Percentiles rank a stretch among this genome's conserved stretches.
These are phyloP conservation scores for Odontothrips loti DNA, from an alignment of 2,888 invertebrate genomes.

Conservation along the genomic window DNA sequence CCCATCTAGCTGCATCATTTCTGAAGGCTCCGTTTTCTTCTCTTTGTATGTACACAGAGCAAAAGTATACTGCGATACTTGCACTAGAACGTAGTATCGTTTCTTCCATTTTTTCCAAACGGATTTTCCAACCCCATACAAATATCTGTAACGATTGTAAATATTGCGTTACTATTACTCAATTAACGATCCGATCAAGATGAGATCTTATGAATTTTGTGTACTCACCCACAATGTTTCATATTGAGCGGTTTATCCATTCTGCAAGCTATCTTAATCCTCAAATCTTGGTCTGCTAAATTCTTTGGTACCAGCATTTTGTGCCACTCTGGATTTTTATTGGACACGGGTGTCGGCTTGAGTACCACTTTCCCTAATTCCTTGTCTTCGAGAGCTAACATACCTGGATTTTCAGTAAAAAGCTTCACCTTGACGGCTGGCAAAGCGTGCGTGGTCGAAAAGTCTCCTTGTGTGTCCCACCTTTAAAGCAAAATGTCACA, in stretches of 20 bases:
- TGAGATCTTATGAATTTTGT: conserved; percentile 3
- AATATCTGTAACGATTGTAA: conserved; percentile 54
- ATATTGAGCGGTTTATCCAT: conserved; percentile 99
- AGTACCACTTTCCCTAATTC: conserved; percentile 91
- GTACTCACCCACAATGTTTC: conserved; percentile 90
- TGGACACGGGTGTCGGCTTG: conserved; percentile 80
- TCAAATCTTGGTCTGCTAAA: conserved; percentile 89
- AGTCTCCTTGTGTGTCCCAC: conserved; percentile 99
- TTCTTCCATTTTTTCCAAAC: conserved; percentile 99
- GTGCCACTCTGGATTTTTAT: conserved; percentile 97
- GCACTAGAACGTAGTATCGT: conserved; percentile 95
- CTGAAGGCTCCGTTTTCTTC: conserved; percentile 98
- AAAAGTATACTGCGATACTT: conserved; percentile 99
- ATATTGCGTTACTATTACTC: conserved; percentile 2
- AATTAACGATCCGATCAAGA: too few relatives aligned
- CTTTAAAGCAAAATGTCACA: conserved; percentile 49
- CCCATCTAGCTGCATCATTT: conserved; percentile 99
- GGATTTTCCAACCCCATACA: conserved; percentile 89
- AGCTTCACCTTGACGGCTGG: conserved; percentile 97
- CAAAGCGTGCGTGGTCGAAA: conserved; percentile 94
- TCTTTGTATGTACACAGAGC: conserved; percentile 99
- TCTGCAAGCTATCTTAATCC: conserved; percentile 94
- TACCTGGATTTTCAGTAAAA: conserved; percentile 95
- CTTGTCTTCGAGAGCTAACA: conserved; percentile 97
- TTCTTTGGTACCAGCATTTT: conserved; percentile 95